Conservation (phyloP, 2,113 vertebrate species). For the Pogonocichla stellata region DNA sequence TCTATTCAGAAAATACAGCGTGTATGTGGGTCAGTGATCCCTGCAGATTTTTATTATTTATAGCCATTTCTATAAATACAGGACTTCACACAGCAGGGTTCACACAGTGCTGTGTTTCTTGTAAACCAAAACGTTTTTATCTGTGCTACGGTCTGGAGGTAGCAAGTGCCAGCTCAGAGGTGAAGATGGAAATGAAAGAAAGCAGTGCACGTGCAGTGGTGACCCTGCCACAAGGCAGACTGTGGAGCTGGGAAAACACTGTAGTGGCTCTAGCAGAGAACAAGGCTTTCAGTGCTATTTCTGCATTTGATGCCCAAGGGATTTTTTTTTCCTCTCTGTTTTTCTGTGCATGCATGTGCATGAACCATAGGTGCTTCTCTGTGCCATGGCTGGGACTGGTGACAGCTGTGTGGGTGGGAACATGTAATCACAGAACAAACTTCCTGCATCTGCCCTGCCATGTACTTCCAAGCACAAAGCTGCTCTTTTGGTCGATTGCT, state of each 20-base stretch:
- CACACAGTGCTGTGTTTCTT: background rate
- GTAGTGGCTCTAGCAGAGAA: background rate
- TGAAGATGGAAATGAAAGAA: background rate
- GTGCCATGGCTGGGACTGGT: background rate
- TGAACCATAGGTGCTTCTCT: background rate
- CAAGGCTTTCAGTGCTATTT: background rate
- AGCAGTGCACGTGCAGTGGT: rapidly evolving
- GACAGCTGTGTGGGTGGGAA: background rate
- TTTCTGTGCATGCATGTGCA: background rate
- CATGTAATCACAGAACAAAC: background rate
- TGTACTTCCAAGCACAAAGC: background rate
- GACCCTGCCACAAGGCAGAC: background rate
- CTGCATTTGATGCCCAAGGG: background rate
- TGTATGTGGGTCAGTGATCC: slow-evolving; percentile 37
- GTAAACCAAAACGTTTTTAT: background rate
- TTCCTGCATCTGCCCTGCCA: background rate
- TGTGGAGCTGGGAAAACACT: background rate
- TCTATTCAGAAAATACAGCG: background rate
- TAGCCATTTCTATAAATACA: slow-evolving; percentile 52
- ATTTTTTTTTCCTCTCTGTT: background rate
- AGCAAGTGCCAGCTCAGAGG: background rate
- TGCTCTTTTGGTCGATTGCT: rapidly evolving
- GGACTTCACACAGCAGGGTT: background rate
- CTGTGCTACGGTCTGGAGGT: background rate
- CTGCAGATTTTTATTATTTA: slow-evolving; percentile 59